Conservation (phyloP, 2,797 vertebrate genomes). For the Hyperoplus immaculatus region DNA sequence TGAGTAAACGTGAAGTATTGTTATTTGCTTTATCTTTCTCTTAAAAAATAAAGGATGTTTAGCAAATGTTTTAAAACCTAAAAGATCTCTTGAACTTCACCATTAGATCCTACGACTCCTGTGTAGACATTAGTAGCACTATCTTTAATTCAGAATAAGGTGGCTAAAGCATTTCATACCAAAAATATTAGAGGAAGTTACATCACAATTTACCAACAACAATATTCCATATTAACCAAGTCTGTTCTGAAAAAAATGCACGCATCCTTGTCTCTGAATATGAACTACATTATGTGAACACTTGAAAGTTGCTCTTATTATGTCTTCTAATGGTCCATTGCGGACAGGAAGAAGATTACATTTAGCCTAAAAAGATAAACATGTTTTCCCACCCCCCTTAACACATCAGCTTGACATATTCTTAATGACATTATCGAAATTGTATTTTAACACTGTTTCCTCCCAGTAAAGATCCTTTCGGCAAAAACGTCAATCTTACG, state of each 20-base stretch:
- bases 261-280: not conserved
- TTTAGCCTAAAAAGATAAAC: not conserved
- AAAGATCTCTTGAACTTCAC: not conserved
- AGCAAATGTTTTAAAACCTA: not conserved
- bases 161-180: too few species aligned
- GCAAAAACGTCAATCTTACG: not conserved
- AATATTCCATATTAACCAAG: too few species aligned
- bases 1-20: not conserved
- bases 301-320: not conserved
- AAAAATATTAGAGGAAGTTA: too few species aligned
- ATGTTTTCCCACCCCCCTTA: not conserved
- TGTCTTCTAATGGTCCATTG: not conserved
- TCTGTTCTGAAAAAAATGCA: too few species aligned
- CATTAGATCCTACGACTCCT: too few species aligned
- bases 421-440: not conserved
- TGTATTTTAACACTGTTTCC: not conserved
- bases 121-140: too few species aligned
- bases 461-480: not conserved
- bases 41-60: not conserved
- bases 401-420: slow-evolving; percentile 1
- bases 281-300: not conserved
- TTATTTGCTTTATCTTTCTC: not conserved
- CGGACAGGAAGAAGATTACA: not conserved
- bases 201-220: too few species aligned
- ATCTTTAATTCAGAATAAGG: too few species aligned